Base-by-base conservation (phyloP, 2,888 invertebrate genomes). In the Polymixis lichenea region DNA sequence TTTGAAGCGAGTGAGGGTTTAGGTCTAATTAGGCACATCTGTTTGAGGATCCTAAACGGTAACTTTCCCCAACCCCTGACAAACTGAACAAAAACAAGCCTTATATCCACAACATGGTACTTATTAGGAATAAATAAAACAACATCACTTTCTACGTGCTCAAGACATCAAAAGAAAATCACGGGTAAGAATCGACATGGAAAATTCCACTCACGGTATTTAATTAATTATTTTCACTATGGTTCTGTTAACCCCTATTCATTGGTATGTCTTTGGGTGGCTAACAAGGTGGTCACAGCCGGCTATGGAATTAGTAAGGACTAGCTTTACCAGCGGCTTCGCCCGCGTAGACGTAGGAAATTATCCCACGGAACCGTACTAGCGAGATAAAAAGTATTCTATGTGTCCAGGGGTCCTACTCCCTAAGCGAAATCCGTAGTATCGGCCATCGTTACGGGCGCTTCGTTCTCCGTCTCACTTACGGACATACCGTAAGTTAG, bases 21-120 rank as follows among this genome's bases (percentile, higher is more conserved):
- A 15, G 25, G 75, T 56, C 78, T 77, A 78, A 68, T 78, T 78
- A 61, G 28, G 49, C 32, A 38, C 38, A 79, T 70, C n/a, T 69
- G 61, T 61, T 69, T 55, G 11, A 49, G 11, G 38, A 49, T 22
- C 56, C 25, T 65, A 65, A 43, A 38, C n/a, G 9, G 3, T 64
- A 43, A 43, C n/a, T 46, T 25, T 1, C 25, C 11, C 13, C 4
- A n/a, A n/a, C 19, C 43, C 25, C 25, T 65, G 43, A 46, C 8
- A 19, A 65, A 25, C 19, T 25, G 11, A 43, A 43, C 17, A 19
- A 43, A 43, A 43, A 25, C 43, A 17, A 17, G 60, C 19, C 9
- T 19, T 58, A n/a, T 58, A 9, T 11, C 11, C 13, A 46, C 17
- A 58, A 5, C 28, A 58, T 19, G 9, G 28, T 58, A 58, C 25